Evolutionary conservation across 1,140 invertebrate species (phyloP).

Genomic region (Leptinotarsa texana): DNA sequence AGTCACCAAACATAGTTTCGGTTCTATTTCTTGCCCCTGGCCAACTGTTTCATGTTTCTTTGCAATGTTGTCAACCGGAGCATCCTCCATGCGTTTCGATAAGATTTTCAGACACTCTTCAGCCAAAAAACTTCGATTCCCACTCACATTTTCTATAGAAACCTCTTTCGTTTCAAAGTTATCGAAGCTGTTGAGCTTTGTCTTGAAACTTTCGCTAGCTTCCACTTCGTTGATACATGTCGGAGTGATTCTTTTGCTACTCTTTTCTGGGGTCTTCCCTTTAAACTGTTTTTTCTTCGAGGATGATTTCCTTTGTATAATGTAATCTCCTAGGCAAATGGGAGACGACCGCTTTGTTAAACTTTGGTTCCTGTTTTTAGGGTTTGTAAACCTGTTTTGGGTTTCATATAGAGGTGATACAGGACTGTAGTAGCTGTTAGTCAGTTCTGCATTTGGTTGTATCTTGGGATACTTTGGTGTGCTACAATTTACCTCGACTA

Average conservation of each 20-base stretch:
- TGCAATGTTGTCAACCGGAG: constrained; percentile 19
- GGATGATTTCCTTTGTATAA: constrained; percentile 35
- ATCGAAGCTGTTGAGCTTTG: constrained; percentile 50
- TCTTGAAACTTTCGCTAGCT: constrained; percentile 32
- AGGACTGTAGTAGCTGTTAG: constrained; percentile 38
- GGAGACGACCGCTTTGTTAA: constrained; percentile 21
- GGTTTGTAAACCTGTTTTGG: constrained; percentile 22
- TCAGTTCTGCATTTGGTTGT: constrained; percentile 12
- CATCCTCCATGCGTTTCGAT: constrained; percentile 24
- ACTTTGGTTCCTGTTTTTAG: constrained; percentile 23
- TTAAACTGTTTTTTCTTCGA: constrained; percentile 40
- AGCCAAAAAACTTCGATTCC: constrained; percentile 36
- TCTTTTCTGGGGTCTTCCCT: constrained; percentile 25
- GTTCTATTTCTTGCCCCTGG: constrained; percentile 41
- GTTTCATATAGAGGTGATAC: constrained; percentile 46
- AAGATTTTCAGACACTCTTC: constrained; percentile 44
- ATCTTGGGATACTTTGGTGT: constrained; percentile 37
- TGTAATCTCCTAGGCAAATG: constrained; percentile 52
- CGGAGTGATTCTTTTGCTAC: constrained; percentile 47
- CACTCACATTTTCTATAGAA: constrained; percentile 26
- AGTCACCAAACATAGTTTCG: constrained; percentile 53
- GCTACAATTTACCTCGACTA: constrained; percentile 22
- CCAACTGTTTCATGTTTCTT: constrained; percentile 23
- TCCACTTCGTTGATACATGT: constrained; percentile 43
- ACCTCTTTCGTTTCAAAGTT: constrained; percentile 40